Evolutionary conservation across 2,113 vertebrate genomes (phyloP).

Genomic region (Daboia siamensis): DNA sequence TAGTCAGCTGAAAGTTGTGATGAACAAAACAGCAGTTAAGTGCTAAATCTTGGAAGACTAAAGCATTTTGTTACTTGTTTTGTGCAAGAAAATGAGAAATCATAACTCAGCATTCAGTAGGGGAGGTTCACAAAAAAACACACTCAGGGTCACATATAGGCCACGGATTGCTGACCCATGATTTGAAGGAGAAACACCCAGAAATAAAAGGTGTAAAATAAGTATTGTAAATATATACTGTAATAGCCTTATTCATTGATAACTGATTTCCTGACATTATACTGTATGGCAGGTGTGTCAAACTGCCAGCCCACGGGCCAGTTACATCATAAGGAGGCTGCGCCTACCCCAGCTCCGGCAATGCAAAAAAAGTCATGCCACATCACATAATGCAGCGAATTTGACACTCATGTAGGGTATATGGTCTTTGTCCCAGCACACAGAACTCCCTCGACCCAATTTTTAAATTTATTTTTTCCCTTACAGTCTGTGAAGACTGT

Average conservation of each 20-base stretch:
- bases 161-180: neutral
- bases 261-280: neutral
- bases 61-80: neutral
- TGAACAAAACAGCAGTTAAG: neutral
- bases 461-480: neutral
- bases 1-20: neutral
- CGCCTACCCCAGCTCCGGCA: no score
- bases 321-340: no score
- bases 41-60: neutral
- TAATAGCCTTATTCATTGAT: neutral
- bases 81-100: neutral
- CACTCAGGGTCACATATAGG: no score
- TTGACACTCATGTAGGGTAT: neutral
- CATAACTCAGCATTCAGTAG: neutral
- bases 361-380: no score
- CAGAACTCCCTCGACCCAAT: neutral
- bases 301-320: no score
- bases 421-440: neutral
- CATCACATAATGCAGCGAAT: no score
- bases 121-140: no score
- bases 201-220: neutral
- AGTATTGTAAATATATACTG: neutral
- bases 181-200: neutral
- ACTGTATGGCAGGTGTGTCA: neutral
- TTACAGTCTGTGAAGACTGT: conserved; percentile 53